Base-by-base conservation (phyloP, 2,888 invertebrate genomes). In the Galerucella nymphaeae region DNA sequence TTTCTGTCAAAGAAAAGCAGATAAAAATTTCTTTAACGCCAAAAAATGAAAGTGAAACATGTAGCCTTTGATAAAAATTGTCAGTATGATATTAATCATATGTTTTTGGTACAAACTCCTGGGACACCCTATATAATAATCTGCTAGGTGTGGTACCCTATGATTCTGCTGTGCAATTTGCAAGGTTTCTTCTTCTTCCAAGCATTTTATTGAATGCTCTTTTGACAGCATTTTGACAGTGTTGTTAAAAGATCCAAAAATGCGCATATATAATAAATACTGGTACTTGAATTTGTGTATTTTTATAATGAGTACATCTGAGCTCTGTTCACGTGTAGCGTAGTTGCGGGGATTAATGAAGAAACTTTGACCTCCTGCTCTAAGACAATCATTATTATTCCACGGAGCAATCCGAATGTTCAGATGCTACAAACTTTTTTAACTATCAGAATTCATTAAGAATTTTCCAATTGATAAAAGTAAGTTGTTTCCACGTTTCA, bases 401-500 rank as follows among this genome's bases (percentile, higher is more conserved):
- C 83, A 78, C 82, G 84, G 85, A 84, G 85, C 86, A 83, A 83
- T 80, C 82, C 80, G 83, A 83, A 83, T 85, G 85, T 83, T 84
- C 84, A 84, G 84, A 84, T 83, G 85, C 84, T 84, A 84, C 85
- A 85, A 86, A 86, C 85, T 86, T 86, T 86, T 85, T 86, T 86
- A 86, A 86, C 86, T 86, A 85, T 83, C 83, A 83, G 86, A 86
- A 86, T 86, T 86, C 86, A 86, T 86, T 86, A 86, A 82, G 85
- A 86, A 86, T 86, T 85, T 85, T 83, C 83, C 83, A 84, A 83
- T 84, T 85, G 85, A 85, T 85, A 85, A 84, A 85, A 85, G 84
- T 85, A 85, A 85, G 85, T 85, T 85, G 84, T 85, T 86, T 83
- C 84, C 82, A 84, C 85, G 85, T 85, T 86, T 85, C 85, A 85